These are phyloP conservation scores for Rhagonycha lutea DNA, from an alignment of 2,888 invertebrate genomes.

Conservation along the genomic window DNA sequence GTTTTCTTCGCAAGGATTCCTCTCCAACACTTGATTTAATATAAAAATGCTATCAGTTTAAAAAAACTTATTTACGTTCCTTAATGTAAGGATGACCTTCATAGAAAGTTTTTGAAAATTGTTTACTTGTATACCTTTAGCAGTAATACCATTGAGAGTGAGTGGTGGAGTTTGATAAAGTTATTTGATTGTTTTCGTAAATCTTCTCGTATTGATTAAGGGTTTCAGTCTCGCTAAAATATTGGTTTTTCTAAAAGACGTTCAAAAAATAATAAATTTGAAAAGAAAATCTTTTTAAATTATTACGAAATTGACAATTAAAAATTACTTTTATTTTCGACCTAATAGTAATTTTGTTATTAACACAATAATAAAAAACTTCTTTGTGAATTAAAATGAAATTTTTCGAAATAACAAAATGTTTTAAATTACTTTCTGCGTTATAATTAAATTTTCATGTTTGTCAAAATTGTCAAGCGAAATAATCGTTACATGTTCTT, in stretches of 20 bases:
- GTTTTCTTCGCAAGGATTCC: background rate
- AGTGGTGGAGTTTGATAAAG: conserved; percentile 1
- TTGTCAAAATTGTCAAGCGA: background rate
- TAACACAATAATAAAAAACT: background rate
- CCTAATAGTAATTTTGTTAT: too few relatives aligned
- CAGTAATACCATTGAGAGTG: background rate
- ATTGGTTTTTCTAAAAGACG: background rate
- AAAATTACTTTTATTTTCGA: background rate
- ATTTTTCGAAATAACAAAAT: background rate
- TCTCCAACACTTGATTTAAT: background rate
- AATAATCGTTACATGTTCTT: background rate
- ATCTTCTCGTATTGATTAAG: background rate
- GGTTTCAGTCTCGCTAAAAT: background rate
- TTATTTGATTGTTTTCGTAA: background rate
- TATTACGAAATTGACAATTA: background rate
- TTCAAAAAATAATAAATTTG: background rate
- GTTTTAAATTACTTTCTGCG: background rate
- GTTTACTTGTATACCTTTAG: background rate
- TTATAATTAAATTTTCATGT: background rate
- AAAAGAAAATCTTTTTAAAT: background rate
- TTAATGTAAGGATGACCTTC: background rate
- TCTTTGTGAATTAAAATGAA: background rate
- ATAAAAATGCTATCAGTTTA: background rate
- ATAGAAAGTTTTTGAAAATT: background rate
- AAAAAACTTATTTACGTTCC: background rate